Conservation (phyloP, 2,797 vertebrate genomes). For the Hemitrygon akajei region DNA sequence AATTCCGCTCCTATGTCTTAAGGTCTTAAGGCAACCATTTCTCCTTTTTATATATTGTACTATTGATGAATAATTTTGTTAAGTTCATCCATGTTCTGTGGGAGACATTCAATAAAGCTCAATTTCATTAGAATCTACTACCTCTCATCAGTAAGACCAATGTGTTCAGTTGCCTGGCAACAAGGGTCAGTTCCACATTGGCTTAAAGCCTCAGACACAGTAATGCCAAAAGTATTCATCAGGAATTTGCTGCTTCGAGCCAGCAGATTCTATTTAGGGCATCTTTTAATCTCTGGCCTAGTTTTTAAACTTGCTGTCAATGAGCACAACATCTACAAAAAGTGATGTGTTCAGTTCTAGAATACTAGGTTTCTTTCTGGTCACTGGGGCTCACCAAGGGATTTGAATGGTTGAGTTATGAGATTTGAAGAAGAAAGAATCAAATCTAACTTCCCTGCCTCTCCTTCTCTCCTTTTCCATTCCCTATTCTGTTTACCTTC, state of each 20-base stretch:
- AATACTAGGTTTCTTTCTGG: neutral
- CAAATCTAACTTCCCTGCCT: too few species aligned
- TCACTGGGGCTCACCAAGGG: neutral
- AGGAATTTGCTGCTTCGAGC: neutral
- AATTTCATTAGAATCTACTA: slow-evolving; percentile 18
- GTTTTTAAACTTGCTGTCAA: neutral
- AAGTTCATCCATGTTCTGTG: neutral
- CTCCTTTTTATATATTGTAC: too few species aligned
- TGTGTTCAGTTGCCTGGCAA: slow-evolving; percentile 7
- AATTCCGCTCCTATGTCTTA: too few species aligned
- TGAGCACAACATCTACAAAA: neutral
- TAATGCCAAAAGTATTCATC: neutral
- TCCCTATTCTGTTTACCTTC: too few species aligned
- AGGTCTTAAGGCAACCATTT: too few species aligned
- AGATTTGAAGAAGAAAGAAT: too few species aligned
- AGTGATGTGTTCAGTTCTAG: neutral
- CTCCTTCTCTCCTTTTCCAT: too few species aligned
- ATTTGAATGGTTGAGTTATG: neutral
- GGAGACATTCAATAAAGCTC: neutral
- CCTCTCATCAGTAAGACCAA: neutral
- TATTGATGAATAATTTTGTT: neutral
- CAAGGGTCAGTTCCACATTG: neutral
- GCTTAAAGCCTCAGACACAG: neutral
- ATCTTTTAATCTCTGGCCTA: neutral
- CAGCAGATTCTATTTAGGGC: too few species aligned